Evolutionary conservation across 2,888 invertebrate genomes (phyloP).

Genomic region (Heteromurus nitidus): DNA sequence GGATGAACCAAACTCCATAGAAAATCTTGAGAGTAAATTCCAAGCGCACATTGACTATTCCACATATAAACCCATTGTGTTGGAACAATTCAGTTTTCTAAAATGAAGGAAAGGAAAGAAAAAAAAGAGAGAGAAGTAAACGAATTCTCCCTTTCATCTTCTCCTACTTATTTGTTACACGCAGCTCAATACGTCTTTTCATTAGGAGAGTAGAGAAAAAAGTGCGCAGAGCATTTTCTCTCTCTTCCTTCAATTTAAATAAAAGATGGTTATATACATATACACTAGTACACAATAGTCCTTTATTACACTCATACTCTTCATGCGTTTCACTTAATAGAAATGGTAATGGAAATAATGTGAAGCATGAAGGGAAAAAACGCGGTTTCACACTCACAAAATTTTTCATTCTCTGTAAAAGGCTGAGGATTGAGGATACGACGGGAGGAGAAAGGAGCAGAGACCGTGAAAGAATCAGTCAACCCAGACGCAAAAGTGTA

Average conservation of each 20-base stretch:
- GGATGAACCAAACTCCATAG: neutral
- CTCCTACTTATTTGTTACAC: neutral
- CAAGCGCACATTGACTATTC: neutral
- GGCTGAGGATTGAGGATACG: neutral
- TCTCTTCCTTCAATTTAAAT: conserved; percentile 8
- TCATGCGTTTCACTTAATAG: conserved; percentile 17
- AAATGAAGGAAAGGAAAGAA: too few species aligned
- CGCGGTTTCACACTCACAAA: neutral
- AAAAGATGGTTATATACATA: neutral
- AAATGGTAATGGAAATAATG: conserved; percentile 14
- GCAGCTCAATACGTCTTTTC: neutral
- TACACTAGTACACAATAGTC: neutral
- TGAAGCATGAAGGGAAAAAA: neutral
- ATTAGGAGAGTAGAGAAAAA: neutral
- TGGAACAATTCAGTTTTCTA: neutral
- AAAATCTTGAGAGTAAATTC: neutral
- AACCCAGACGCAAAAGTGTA: neutral
- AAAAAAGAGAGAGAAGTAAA: conserved; percentile 1
- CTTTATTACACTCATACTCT: neutral
- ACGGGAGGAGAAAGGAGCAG: too few species aligned
- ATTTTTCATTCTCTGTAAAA: neutral
- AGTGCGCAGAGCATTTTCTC: neutral
- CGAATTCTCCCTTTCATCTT: neutral
- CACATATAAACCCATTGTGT: neutral
- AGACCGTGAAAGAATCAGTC: too few species aligned